A percentile compares a stretch with the other conserved stretches of the same genome.
Conservation (phyloP, 1,140 invertebrate genomes). For the Papilio polyxenes region DNA sequence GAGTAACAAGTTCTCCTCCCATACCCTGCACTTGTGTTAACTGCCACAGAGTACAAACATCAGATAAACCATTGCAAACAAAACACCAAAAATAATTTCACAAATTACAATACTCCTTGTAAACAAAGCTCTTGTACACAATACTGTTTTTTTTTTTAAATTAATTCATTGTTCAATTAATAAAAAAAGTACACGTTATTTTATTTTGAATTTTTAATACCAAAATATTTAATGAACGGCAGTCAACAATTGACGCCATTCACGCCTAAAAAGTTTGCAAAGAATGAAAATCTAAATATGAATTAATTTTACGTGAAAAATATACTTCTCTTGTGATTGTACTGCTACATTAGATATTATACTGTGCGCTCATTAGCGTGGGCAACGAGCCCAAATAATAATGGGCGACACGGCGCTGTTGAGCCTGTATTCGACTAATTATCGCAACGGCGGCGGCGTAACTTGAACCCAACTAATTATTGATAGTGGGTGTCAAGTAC, state of each 20-base stretch:
- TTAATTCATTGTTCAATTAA: too few relatives aligned
- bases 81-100: too few relatives aligned
- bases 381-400: slow-evolving; percentile 36
- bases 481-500: slow-evolving; percentile 11
- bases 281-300: too few relatives aligned
- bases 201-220: too few relatives aligned
- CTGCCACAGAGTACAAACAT: not conserved
- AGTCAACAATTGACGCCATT: too few relatives aligned
- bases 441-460: not conserved
- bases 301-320: not conserved
- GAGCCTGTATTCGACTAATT: slow-evolving; percentile 27
- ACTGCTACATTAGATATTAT: not conserved
- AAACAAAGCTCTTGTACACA: too few relatives aligned
- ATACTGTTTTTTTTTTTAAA: too few relatives aligned
- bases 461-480: slow-evolving; percentile 32
- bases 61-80: not conserved
- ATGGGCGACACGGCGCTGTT: slow-evolving; percentile 19
- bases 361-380: slow-evolving; percentile 23
- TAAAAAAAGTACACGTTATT: too few relatives aligned
- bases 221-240: too few relatives aligned
- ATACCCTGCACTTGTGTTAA: slow-evolving; percentile 12
- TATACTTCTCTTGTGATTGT: not conserved
- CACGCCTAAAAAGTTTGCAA: too few relatives aligned
- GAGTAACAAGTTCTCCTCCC: slow-evolving; percentile 18
- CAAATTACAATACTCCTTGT: too few relatives aligned